Conservation (phyloP, 2,113 vertebrate genomes). For the Barnardius zonarius region DNA sequence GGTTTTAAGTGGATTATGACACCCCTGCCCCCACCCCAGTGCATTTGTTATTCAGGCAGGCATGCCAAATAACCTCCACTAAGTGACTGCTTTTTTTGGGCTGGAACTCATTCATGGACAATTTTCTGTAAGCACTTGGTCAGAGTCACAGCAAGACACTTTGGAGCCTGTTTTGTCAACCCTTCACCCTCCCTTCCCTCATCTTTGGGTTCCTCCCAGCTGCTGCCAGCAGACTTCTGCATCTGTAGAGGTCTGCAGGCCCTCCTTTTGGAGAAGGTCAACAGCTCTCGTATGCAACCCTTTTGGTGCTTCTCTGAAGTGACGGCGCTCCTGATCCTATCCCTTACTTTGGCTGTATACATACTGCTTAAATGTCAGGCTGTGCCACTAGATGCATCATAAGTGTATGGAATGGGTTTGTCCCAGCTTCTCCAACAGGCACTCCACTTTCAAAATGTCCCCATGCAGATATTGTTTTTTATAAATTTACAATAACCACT, state of each 20-base stretch:
- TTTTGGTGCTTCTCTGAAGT: background rate
- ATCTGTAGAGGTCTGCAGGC: background rate
- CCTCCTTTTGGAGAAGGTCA: background rate
- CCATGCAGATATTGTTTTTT: background rate
- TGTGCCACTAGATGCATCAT: background rate
- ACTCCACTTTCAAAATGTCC: background rate
- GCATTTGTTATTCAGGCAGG: background rate
- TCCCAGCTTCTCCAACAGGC: background rate
- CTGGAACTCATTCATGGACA: background rate
- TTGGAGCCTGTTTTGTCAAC: background rate
- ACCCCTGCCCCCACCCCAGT: background rate
- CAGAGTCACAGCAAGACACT: background rate
- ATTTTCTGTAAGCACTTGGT: background rate
- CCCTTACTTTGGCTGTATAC: background rate
- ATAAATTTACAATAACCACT: background rate
- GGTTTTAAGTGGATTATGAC: background rate
- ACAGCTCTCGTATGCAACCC: background rate
- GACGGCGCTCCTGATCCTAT: background rate
- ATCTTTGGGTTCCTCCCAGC: background rate
- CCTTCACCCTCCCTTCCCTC: background rate
- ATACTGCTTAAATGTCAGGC: background rate
- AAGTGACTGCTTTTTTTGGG: background rate
- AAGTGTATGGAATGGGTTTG: fast-evolving
- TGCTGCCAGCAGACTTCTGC: background rate
- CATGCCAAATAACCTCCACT: background rate